phyloP scores from a whole-genome alignment of 2,888 invertebrate genomes.

The Invenusta paracnida region DNA sequence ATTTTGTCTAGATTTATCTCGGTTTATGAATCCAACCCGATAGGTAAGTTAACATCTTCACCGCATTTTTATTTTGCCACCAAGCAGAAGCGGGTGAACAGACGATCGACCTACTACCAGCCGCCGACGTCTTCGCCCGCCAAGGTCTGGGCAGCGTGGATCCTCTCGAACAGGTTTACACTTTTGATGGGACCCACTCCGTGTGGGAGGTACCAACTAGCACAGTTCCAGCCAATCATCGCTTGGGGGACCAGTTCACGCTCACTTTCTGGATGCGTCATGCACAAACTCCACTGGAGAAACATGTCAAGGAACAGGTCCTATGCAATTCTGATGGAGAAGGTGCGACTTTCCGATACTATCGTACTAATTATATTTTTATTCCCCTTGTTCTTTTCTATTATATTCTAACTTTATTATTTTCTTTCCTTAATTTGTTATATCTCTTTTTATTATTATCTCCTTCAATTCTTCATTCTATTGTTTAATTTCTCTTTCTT shows the following conservation, averaged over 20 bases:
- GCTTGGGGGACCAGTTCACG: conserved; percentile 76
- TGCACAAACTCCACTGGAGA: conserved; percentile 64
- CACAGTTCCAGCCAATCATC: conserved; percentile 62
- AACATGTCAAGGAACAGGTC: conserved; percentile 80
- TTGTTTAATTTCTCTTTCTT: too few relatives aligned
- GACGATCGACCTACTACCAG: conserved; percentile 20
- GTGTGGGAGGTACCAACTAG: conserved; percentile 16
- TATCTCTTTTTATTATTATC: too few relatives aligned
- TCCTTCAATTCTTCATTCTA: too few relatives aligned
- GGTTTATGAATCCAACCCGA: too few relatives aligned
- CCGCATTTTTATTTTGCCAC: too few relatives aligned
- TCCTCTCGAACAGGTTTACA: neutral
- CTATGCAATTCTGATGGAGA: conserved; percentile 94
- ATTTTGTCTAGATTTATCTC: too few relatives aligned
- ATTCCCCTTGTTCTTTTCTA: too few relatives aligned
- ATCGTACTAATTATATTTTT: too few relatives aligned
- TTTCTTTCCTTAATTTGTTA: too few relatives aligned
- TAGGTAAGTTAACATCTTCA: too few relatives aligned
- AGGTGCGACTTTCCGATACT: conserved; percentile 67
- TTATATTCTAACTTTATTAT: too few relatives aligned
- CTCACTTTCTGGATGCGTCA: conserved; percentile 92
- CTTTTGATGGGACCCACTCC: conserved; percentile 22
- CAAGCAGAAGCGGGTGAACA: conserved; percentile 4
- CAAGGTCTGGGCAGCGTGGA: conserved; percentile 25
- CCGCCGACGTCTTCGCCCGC: conserved; percentile 17